Evolutionary conservation across 2,797 vertebrate species (phyloP).

Genomic region (Miichthys miiuy): DNA sequence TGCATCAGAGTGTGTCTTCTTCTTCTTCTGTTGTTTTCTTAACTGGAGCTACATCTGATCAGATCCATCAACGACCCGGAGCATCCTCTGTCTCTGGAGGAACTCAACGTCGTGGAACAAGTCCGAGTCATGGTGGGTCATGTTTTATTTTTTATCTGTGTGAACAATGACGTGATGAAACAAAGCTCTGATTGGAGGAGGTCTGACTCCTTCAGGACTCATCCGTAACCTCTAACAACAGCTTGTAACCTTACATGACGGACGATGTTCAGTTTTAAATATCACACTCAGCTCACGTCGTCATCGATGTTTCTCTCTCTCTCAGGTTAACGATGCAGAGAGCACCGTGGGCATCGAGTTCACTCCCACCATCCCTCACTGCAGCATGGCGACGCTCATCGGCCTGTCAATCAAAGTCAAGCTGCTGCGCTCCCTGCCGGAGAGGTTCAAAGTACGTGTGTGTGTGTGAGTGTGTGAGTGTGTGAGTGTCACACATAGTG

Average conservation of each 20-base stretch:
- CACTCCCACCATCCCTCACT: constrained; percentile 95
- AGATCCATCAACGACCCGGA: constrained; percentile 95
- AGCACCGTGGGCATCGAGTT: constrained; percentile 89
- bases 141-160: background rate
- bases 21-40: constrained; percentile 47
- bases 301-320: background rate
- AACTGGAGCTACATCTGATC: constrained; percentile 89
- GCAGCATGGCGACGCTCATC: constrained; percentile 96
- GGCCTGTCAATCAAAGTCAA: constrained; percentile 96
- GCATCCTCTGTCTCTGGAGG: constrained; percentile 95
- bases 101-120: constrained; percentile 95
- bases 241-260: too few species aligned
- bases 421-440: constrained; percentile 90
- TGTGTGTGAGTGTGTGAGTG: constrained; percentile 26
- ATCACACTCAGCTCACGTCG: too few species aligned
- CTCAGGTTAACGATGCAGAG: constrained; percentile 88
- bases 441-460: constrained; percentile 87
- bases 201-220: too few species aligned
- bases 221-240: too few species aligned
- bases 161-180: too few species aligned
- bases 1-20: background rate
- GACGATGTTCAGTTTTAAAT: too few species aligned
- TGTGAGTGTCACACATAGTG: background rate
- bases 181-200: too few species aligned
- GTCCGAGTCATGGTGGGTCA: constrained; percentile 88